These are phyloP conservation scores for Neotoma lepida DNA, from an alignment of 2,113 vertebrate genomes.

Conservation along the genomic window DNA sequence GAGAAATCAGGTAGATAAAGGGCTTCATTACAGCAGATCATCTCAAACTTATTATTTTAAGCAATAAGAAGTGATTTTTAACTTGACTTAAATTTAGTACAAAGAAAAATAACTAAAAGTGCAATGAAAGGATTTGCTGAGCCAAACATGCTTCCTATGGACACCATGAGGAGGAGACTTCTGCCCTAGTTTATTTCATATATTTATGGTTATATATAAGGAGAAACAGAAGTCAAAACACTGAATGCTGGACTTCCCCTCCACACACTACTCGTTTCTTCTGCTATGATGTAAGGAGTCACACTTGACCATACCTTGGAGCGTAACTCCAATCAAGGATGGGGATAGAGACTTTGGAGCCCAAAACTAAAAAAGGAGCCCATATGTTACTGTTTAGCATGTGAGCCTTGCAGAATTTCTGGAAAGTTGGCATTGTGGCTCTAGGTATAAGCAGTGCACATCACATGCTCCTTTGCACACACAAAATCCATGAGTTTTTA, in stretches of 20 bases:
- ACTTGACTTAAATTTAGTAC: slow-evolving; percentile 51
- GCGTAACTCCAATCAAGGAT: background rate
- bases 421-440: background rate
- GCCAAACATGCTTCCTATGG: background rate
- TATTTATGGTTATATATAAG: background rate
- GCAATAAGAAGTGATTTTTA: slow-evolving; percentile 43
- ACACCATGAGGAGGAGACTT: background rate
- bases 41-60: background rate
- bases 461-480: background rate
- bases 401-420: background rate
- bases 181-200: background rate
- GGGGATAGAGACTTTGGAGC: background rate
- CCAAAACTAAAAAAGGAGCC: background rate
- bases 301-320: background rate
- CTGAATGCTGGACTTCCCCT: background rate
- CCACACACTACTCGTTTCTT: background rate
- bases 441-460: background rate
- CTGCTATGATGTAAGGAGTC: background rate
- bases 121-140: slow-evolving; percentile 11
- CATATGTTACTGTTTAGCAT: background rate
- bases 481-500: background rate
- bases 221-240: background rate
- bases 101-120: slow-evolving; percentile 13
- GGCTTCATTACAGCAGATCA: background rate
- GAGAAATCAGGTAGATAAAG: background rate